phyloP scores from a whole-genome alignment of 2,797 vertebrate genomes.

The Mus spretus region DNA sequence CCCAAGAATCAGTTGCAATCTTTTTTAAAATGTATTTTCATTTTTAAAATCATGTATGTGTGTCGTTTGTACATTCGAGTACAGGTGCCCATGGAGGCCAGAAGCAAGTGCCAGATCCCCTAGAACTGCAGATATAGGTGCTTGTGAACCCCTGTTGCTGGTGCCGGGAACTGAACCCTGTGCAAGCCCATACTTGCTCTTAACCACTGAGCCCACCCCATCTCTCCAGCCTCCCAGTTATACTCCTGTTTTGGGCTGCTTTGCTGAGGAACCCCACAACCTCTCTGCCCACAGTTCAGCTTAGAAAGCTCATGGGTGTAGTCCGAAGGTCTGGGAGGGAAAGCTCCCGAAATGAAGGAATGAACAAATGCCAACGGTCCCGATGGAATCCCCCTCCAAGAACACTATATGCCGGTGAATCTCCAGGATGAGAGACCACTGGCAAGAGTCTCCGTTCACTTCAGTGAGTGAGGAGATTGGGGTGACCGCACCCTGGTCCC shows the following conservation, averaged over 20 bases:
- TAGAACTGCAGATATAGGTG: not conserved
- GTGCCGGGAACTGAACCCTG: not conserved
- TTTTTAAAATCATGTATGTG: not conserved
- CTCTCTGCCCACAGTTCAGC: not conserved
- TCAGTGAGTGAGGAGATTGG: not conserved
- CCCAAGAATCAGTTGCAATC: not conserved
- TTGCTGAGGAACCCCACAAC: not conserved
- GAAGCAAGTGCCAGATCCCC: not conserved
- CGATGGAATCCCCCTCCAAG: not conserved
- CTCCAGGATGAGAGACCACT: not conserved
- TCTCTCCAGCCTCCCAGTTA: not conserved
- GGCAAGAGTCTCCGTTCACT: not conserved
- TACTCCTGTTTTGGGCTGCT: not conserved
- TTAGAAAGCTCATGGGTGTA: not conserved
- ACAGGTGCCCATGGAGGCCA: not conserved
- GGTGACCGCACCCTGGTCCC: constrained; percentile 59
- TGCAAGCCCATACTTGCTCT: not conserved
- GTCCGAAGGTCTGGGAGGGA: not conserved
- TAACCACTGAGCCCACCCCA: not conserved
- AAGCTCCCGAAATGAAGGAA: not conserved
- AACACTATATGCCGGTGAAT: not conserved
- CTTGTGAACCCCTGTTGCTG: not conserved
- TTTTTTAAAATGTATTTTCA: not conserved
- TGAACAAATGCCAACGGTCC: not conserved
- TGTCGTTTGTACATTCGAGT: not conserved